phyloP scores from a whole-genome alignment of 2,113 vertebrate species.

The Lonchura striata region DNA sequence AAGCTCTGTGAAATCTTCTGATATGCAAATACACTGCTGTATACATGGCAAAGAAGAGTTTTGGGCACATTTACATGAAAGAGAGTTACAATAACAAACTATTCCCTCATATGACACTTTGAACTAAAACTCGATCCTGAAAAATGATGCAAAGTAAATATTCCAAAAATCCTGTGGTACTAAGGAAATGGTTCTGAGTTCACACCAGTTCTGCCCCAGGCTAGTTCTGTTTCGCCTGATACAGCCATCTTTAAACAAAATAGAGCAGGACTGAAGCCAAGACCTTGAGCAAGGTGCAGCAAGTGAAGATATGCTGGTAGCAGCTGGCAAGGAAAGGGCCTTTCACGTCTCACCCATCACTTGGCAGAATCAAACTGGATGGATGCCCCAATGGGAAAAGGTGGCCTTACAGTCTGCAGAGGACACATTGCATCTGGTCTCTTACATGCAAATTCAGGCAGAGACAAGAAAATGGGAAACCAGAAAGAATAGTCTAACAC shows the following conservation, averaged over 20 bases:
- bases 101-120: not conserved
- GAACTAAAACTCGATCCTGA: not conserved
- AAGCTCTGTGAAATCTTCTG: conserved; percentile 46
- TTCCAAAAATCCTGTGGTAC: not conserved
- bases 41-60: not conserved
- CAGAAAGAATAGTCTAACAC: not conserved
- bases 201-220: not conserved
- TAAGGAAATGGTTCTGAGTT: not conserved
- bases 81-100: not conserved
- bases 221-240: not conserved
- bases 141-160: not conserved
- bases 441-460: not conserved
- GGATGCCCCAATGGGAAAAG: not conserved
- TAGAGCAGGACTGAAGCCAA: not conserved
- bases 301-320: not conserved
- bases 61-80: not conserved
- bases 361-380: not conserved
- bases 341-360: not conserved
- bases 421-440: not conserved
- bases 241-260: not conserved
- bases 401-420: not conserved
- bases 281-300: not conserved
- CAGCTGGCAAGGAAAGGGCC: not conserved
- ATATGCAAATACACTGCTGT: conserved; percentile 51
- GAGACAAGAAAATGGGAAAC: not conserved